Percentiles rank a stretch among this genome's conserved stretches.
Evolutionary conservation across 2,797 vertebrate genomes (phyloP).

Genomic region (Pipistrellus pygmaeus): DNA sequence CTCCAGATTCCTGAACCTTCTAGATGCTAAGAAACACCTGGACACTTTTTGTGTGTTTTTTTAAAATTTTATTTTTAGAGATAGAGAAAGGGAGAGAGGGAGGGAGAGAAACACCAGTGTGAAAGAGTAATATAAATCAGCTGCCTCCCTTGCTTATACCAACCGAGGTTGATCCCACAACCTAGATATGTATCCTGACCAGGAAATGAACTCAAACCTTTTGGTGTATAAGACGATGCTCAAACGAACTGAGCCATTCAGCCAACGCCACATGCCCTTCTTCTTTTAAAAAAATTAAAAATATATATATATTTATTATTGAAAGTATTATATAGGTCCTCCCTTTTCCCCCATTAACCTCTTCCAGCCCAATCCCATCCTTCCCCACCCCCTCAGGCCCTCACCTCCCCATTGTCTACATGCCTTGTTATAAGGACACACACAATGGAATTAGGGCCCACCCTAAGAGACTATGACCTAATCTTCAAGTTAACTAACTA

Average conservation of each 20-base stretch:
- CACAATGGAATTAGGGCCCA: not conserved
- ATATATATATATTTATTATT: too few species aligned
- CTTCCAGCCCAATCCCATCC: too few species aligned
- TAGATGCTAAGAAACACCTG: too few species aligned
- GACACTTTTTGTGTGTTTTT: not conserved
- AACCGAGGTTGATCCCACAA: not conserved
- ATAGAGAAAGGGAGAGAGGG: not conserved
- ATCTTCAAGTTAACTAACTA: not conserved
- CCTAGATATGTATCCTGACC: not conserved
- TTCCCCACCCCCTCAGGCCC: too few species aligned
- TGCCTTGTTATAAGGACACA: not conserved
- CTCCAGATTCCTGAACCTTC: too few species aligned
- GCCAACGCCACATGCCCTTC: not conserved
- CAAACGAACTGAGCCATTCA: not conserved
- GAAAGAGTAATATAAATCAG: not conserved
- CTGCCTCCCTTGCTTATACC: not conserved
- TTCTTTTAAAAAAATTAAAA: too few species aligned
- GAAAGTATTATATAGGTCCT: too few species aligned
- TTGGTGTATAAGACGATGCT: not conserved
- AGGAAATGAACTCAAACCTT: not conserved
- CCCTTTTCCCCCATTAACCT: too few species aligned
- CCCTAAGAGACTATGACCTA: fast-evolving
- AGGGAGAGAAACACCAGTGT: not conserved
- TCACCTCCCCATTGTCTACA: too few species aligned
- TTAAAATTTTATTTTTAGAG: not conserved